These are phyloP conservation scores for Pectinophora gossypiella DNA, from an alignment of 1,140 invertebrate genomes.

Conservation along the genomic window DNA sequence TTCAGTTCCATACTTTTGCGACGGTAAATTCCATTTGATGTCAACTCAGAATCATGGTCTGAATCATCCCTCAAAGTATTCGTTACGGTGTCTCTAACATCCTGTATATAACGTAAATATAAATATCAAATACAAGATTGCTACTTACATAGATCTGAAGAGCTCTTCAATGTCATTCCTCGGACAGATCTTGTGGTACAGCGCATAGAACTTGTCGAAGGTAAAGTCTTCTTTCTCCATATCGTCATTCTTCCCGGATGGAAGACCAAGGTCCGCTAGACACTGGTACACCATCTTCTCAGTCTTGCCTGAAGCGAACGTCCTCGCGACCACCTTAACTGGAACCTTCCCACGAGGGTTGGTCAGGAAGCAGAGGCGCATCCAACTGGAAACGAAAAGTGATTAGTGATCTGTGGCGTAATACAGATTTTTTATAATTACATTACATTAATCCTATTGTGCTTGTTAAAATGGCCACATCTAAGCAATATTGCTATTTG, in stretches of 20 bases:
- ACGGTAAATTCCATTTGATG: no score
- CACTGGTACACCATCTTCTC: constrained; percentile 98
- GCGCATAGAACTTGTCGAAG: constrained; percentile 98
- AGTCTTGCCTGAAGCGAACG: constrained; percentile 97
- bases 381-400: constrained; percentile 87
- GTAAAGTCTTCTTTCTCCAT: constrained; percentile 97
- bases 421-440: no score
- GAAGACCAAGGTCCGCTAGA: constrained; percentile 93
- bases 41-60: no score
- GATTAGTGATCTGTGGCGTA: background rate
- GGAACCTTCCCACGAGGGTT: constrained; percentile 97
- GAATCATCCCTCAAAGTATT: no score
- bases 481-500: no score
- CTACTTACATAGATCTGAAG: constrained; percentile 95
- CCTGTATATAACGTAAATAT: no score
- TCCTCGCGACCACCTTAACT: constrained; percentile 96
- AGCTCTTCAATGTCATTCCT: constrained; percentile 99
- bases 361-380: constrained; percentile 94
- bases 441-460: no score
- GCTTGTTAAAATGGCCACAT: no score
- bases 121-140: no score
- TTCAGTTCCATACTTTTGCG: no score
- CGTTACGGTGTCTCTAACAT: no score
- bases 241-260: constrained; percentile 97
- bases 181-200: constrained; percentile 99